Conservation (phyloP, 1,140 invertebrate genomes). For the Polypedilum vanderplanki region DNA sequence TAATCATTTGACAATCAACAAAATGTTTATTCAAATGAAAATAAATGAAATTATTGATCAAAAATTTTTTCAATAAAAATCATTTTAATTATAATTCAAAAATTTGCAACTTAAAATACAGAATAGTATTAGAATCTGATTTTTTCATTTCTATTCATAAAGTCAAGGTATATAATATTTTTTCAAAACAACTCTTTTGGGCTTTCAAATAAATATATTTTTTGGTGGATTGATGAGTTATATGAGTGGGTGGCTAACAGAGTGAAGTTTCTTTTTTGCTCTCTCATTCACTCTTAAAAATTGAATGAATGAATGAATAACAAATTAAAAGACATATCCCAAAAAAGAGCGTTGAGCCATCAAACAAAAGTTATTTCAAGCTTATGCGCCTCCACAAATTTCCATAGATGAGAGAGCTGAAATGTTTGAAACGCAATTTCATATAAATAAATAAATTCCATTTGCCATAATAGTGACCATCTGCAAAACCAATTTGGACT, state of each 20-base stretch:
- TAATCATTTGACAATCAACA: too few species aligned
- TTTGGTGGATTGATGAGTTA: not conserved
- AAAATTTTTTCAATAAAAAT: too few species aligned
- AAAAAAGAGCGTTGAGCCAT: slow-evolving; percentile 2
- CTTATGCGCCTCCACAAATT: not conserved
- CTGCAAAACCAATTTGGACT: not conserved
- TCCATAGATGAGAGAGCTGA: not conserved
- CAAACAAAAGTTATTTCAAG: not conserved
- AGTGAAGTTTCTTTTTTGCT: not conserved
- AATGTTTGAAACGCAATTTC: not conserved
- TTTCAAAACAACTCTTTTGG: not conserved
- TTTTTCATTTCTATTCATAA: too few species aligned
- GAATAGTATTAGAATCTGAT: too few species aligned
- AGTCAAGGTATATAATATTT: not conserved
- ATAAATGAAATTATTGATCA: too few species aligned
- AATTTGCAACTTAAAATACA: too few species aligned
- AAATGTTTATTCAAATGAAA: too few species aligned
- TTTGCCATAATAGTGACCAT: slow-evolving; percentile 8
- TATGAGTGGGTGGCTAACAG: not conserved
- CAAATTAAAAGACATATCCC: slow-evolving; percentile 6
- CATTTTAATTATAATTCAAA: too few species aligned
- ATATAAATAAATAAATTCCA: not conserved
- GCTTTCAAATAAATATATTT: not conserved
- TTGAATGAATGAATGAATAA: slow-evolving; percentile 8
- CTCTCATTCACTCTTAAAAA: not conserved